These are phyloP conservation scores for Anas acuta DNA, from an alignment of 2,797 vertebrate genomes.

Conservation along the genomic window DNA sequence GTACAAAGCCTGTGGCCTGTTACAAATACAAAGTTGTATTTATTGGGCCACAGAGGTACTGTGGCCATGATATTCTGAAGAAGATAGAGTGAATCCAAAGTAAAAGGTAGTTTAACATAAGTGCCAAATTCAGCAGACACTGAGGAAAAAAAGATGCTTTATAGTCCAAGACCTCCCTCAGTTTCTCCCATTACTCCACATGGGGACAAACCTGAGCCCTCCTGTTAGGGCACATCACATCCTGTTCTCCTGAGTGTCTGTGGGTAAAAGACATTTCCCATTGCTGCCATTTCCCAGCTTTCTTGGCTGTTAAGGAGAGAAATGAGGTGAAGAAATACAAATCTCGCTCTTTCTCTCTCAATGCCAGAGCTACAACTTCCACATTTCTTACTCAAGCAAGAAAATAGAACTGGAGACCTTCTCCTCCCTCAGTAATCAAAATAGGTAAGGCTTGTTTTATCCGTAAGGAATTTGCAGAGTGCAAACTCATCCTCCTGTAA, in stretches of 20 bases:
- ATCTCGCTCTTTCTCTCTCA: neutral
- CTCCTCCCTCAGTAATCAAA: neutral
- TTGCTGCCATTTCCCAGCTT: neutral
- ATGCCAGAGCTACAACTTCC: neutral
- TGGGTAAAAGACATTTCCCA: neutral
- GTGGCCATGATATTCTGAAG: neutral
- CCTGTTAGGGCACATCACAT: neutral
- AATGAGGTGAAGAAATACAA: neutral
- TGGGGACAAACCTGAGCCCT: neutral
- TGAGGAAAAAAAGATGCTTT: neutral
- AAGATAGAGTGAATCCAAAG: neutral
- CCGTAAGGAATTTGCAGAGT: neutral
- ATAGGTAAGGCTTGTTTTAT: neutral
- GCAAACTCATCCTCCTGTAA: neutral
- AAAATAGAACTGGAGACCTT: neutral
- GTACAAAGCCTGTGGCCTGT: neutral
- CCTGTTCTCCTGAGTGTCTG: neutral
- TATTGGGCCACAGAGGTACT: neutral
- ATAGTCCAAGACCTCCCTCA: neutral
- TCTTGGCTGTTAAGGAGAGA: neutral
- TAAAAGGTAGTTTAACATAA: neutral
- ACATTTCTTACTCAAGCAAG: neutral
- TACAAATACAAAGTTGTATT: neutral
- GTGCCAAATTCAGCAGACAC: neutral
- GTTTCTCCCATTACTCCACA: neutral